Base-by-base conservation (phyloP, 2,888 invertebrate genomes). In the Folsomia candida region DNA sequence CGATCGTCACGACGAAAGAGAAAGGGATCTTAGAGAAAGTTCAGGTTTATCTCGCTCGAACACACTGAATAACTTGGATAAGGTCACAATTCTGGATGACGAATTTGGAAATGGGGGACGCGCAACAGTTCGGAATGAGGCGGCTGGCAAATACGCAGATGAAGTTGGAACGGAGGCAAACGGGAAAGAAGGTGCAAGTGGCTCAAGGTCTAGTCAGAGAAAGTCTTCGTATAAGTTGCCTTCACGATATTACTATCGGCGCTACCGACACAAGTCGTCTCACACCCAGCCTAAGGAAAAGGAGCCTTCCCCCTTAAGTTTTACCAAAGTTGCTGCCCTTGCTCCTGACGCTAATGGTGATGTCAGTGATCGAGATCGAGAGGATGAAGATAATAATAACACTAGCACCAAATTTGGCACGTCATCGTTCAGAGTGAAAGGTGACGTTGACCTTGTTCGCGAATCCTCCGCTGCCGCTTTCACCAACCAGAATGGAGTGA, bases 291-390 rank as follows among this genome's bases (percentile, higher is more conserved):
- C 95, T 70, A 92, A 90, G 70, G 64, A 64, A 59, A 70, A 70
- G 26, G 91, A 93, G 70, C 94, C 93, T 81, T 94, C 94, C 14
- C 96, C 96, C 84, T 95, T 91, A 78, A 95, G 90, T 85, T 93
- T 93, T 81, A 72, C 72, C 4, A 76, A 76, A 24, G 24, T 20
- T 18, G 29, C 22, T 6, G n/a, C 6, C 20, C 54, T 25, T 57
- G 25, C 9, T 47, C 60, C 64, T 51, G 54, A 64, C 54, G 65
- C 66, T 68, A 68, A 66, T 14, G 67, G 59, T n/a, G 62, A 66
- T 28, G 70, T 60, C 2, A 51, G 63, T 24, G 37, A 66, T 4
- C 47, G 62, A 20, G 37, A 62, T 11, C 29, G 66, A 6, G 74
- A 75, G 28, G 78, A 79, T 57, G 76, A 79, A 28, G 76, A 78